Evolutionary conservation across 2,797 vertebrate genomes (phyloP).

Genomic region (Hapalemur alaotrensis): DNA sequence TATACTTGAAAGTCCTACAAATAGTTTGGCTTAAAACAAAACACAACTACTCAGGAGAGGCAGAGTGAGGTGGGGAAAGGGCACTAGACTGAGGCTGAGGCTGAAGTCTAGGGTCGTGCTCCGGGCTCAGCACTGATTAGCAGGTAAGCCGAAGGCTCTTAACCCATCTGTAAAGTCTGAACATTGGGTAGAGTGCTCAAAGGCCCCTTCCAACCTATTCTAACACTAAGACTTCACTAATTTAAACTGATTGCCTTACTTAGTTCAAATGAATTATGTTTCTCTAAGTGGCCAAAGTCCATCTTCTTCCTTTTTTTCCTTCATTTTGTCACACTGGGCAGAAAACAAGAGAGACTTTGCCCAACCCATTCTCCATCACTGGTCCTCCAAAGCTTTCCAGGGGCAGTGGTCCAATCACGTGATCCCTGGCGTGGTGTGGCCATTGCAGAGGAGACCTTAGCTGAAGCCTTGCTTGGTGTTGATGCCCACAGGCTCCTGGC

Average conservation of each 20-base stretch:
- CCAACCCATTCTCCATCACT: not conserved
- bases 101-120: not conserved
- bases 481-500: not conserved
- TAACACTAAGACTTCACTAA: not conserved
- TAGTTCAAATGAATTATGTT: not conserved
- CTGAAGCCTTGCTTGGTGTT: fast-evolving
- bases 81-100: not conserved
- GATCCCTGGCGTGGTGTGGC: not conserved
- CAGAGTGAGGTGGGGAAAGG: not conserved
- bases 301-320: not conserved
- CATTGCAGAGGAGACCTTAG: not conserved
- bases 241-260: not conserved
- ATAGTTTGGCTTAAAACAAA: not conserved
- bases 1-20: not conserved
- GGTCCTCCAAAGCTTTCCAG: not conserved
- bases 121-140: not conserved
- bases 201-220: not conserved
- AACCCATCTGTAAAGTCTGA: not conserved
- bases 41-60: not conserved
- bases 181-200: not conserved
- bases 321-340: not conserved
- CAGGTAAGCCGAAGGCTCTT: too few relatives aligned
- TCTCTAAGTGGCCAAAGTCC: not conserved
- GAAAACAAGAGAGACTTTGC: not conserved
- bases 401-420: not conserved